Evolutionary conservation across 2,113 vertebrate species (phyloP).

Genomic region (Dermatemys mawii): DNA sequence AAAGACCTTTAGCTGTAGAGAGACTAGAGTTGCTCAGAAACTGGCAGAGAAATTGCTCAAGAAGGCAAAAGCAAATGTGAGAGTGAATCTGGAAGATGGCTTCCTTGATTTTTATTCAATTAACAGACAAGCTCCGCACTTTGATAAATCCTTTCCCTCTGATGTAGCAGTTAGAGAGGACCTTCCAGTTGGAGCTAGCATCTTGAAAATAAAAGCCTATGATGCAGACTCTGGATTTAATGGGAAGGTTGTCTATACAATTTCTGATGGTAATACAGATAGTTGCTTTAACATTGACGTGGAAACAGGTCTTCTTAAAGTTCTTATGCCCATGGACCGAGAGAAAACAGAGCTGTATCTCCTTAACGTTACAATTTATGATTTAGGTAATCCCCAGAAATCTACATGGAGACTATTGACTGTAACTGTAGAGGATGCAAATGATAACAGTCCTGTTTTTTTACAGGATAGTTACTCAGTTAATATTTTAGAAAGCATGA

Average conservation of each 20-base stretch:
- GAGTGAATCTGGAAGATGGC: conserved; percentile 89
- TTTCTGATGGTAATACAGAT: conserved; percentile 92
- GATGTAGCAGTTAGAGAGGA: conserved; percentile 91
- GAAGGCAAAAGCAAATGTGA: conserved; percentile 91
- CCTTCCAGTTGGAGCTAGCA: conserved; percentile 84
- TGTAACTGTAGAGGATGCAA: conserved; percentile 90
- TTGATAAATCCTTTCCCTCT: conserved; percentile 92
- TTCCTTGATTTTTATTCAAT: conserved; percentile 95
- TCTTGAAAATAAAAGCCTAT: conserved; percentile 90
- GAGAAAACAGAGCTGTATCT: conserved; percentile 92
- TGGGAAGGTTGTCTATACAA: conserved; percentile 91
- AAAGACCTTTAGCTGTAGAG: conserved; percentile 91
- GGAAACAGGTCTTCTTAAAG: conserved; percentile 87
- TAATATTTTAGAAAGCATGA: conserved; percentile 91
- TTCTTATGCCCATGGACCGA: conserved; percentile 93
- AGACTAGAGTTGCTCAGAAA: conserved; percentile 94
- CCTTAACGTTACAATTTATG: conserved; percentile 94
- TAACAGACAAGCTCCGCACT: conserved; percentile 93
- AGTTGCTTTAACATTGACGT: conserved; percentile 92
- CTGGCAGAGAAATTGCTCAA: conserved; percentile 95
- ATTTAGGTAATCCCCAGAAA: conserved; percentile 93
- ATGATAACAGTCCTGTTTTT: conserved; percentile 93
- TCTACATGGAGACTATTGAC: conserved; percentile 90
- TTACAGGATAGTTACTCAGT: conserved; percentile 89
- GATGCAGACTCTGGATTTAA: conserved; percentile 97